A percentile compares a stretch with the other conserved stretches of the same genome.
These are phyloP conservation scores for Yponomeuta malinellus DNA, from an alignment of 2,888 invertebrate genomes.

Conservation along the genomic window DNA sequence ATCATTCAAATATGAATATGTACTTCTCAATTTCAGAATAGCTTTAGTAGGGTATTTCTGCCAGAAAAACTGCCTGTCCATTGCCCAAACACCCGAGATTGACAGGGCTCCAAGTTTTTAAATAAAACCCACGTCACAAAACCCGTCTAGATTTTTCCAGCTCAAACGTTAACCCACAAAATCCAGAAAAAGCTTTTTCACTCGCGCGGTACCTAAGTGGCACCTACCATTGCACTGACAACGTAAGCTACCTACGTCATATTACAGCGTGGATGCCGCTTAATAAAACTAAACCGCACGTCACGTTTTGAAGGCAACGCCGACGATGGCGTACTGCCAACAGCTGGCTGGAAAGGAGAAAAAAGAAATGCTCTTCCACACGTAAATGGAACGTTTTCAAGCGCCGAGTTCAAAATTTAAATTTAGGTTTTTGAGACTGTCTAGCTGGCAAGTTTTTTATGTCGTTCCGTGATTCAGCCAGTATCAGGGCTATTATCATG, in stretches of 20 bases:
- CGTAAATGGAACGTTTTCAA: constrained; percentile 12
- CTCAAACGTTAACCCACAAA: not conserved
- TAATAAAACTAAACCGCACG: constrained; percentile 7
- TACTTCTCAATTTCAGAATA: too few species aligned
- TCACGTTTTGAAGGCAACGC: constrained; percentile 5
- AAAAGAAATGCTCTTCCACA: not conserved
- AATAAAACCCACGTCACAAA: too few species aligned
- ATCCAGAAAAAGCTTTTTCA: not conserved
- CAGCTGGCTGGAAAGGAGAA: constrained; percentile 8
- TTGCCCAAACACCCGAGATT: too few species aligned
- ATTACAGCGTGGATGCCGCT: not conserved
- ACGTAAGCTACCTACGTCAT: constrained; percentile 2
- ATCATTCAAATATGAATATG: too few species aligned
- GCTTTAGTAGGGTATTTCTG: too few species aligned
- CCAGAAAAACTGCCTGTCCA: too few species aligned
- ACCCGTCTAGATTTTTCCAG: not conserved
- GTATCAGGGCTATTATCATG: not conserved
- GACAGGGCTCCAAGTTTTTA: too few species aligned
- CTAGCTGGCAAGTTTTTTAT: not conserved
- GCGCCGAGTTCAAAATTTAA: constrained; percentile 10
- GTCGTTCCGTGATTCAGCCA: not conserved
- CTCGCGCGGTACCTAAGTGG: not conserved
- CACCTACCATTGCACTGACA: constrained; percentile 3
- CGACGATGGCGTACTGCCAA: constrained; percentile 10
- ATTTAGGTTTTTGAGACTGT: constrained; percentile 8